These are phyloP conservation scores for Trissolcus japonicus DNA, from an alignment of 2,888 invertebrate genomes.

Conservation along the genomic window DNA sequence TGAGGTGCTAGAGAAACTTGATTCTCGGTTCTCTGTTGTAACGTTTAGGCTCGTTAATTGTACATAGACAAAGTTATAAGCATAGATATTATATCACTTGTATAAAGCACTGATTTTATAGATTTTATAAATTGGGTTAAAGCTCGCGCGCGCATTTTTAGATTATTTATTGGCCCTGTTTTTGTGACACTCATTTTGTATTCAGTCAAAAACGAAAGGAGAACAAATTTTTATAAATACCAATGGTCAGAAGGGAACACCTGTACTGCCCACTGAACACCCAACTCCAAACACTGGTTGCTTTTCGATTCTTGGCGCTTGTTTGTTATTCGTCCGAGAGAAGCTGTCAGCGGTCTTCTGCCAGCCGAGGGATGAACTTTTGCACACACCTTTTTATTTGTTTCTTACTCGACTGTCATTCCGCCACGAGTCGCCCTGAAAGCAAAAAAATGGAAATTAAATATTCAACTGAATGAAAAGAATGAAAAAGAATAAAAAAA, in stretches of 20 bases:
- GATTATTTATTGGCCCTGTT: slow-evolving; percentile 28
- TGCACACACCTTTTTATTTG: no score
- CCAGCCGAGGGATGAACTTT: no score
- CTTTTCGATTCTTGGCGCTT: no score
- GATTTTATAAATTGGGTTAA: slow-evolving; percentile 22
- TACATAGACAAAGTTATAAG: slow-evolving; percentile 38
- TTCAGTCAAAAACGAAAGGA: no score
- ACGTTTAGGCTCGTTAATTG: slow-evolving; percentile 38
- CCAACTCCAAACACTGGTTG: no score
- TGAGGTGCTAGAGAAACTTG: slow-evolving; percentile 54
- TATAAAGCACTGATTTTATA: slow-evolving; percentile 22
- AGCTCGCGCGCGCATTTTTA: slow-evolving; percentile 17
- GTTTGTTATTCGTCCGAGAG: no score
- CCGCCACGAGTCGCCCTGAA: slow-evolving; percentile 1
- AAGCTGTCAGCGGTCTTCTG: no score
- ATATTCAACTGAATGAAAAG: neutral
- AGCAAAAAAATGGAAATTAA: slow-evolving; percentile 1
- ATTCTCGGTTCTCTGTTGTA: slow-evolving; percentile 38
- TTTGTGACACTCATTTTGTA: no score
- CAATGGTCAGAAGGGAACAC: no score
- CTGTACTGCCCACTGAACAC: no score
- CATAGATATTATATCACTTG: slow-evolving; percentile 32
- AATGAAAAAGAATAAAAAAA: no score
- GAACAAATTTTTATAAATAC: no score
- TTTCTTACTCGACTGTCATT: slow-evolving; percentile 6